Base-by-base conservation (phyloP, 2,888 invertebrate genomes). In the Tineola bisselliella region DNA sequence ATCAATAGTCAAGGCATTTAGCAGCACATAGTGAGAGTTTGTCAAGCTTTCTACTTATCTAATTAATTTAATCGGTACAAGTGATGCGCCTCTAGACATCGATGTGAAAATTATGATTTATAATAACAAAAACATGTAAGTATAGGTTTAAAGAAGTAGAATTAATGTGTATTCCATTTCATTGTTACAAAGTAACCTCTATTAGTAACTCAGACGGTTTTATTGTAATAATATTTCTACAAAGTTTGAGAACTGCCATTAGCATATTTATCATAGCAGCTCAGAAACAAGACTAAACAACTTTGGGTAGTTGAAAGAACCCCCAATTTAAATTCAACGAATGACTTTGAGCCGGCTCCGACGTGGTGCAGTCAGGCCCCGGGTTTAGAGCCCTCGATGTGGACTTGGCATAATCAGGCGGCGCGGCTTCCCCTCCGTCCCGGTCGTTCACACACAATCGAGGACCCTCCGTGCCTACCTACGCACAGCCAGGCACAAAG, bases 361-460 rank as follows among this genome's bases (percentile, higher is more conserved):
- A 54, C 54, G 54, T 25, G 54, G 25, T 18, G 8, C 18, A 25
- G 25, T 5, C 48, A 15, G 48, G 19, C n/a, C 56, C 25, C 56
- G 56, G 4, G 19, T 56, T 18, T 76, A 73, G 70, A 75, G 79
- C 81, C 79, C 80, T 75, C 59, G 59, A 44, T 75, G 72, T 74
- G 74, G 76, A 70, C 77, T 75, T 75, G 73, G 80, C 74, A 84
- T 84, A 86, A 86, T 84, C 84, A 79, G 73, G 76, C 77, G 71
- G 68, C 3, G 58, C 48, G 44, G 77, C 77, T 75, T 77, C 84
- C 84, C 84, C 79, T 79, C 76, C 75, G 17, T n/a, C 65, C 74
- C 81, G 84, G 82, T 84, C 83, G 86, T 86, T 84, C 84, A 84
- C 84, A 84, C 83, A 84, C 79, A 81, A 80, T 79, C 79, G 79